These are phyloP conservation scores for Peromyscus nudipes DNA, from an alignment of 2,797 vertebrate genomes.

Conservation along the genomic window DNA sequence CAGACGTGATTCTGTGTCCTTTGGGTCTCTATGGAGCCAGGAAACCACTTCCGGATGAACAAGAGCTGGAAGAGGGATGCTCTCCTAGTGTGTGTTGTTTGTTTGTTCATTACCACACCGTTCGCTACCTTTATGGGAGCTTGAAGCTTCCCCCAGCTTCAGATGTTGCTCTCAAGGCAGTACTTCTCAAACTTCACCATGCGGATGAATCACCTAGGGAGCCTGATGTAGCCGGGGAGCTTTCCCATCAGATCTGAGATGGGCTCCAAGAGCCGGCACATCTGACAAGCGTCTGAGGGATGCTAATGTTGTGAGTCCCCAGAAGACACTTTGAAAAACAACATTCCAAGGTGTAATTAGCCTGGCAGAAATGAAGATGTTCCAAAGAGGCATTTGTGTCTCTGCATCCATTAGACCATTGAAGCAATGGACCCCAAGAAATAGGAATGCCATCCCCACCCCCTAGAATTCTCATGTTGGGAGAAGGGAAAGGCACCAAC, in stretches of 20 bases:
- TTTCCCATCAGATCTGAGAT: not conserved
- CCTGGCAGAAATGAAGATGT: not conserved
- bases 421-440: not conserved
- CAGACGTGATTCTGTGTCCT: slow-evolving; percentile 4
- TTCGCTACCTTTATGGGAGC: not conserved
- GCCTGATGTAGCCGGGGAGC: not conserved
- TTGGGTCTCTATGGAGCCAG: not conserved
- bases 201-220: not conserved
- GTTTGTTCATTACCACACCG: not conserved
- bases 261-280: not conserved
- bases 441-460: not conserved
- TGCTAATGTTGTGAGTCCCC: not conserved
- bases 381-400: not conserved
- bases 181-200: not conserved
- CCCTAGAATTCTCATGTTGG: not conserved
- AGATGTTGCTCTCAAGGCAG: not conserved
- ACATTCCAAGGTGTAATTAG: not conserved
- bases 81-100: not conserved
- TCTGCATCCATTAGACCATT: not conserved
- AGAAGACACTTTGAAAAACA: slow-evolving; percentile 33
- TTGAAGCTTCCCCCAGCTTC: not conserved
- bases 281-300: not conserved
- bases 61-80: fast-evolving
- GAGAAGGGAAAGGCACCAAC: not conserved
- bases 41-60: not conserved